These are phyloP conservation scores for Saimiri boliviensis DNA, from an alignment of 2,113 vertebrate genomes.

Conservation along the genomic window DNA sequence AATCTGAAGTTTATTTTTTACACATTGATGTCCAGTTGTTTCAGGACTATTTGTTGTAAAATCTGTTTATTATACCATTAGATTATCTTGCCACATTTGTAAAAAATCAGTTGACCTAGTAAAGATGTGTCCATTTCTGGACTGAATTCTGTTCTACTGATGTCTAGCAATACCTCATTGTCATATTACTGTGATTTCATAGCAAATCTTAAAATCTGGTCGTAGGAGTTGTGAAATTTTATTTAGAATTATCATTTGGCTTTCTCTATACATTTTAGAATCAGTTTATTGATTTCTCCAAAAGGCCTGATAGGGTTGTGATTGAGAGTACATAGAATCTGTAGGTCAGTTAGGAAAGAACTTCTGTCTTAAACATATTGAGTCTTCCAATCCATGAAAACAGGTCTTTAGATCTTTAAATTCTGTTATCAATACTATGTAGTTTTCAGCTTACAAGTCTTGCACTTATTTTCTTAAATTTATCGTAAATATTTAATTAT, in stretches of 20 bases:
- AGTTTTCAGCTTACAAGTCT: not conserved
- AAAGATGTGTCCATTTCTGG: not conserved
- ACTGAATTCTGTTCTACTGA: not conserved
- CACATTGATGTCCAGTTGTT: not conserved
- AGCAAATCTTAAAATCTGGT: not conserved
- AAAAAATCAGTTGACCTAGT: not conserved
- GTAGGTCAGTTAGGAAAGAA: not conserved
- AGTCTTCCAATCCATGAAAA: not conserved
- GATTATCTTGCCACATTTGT: not conserved
- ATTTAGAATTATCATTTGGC: not conserved
- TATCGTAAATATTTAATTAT: not conserved
- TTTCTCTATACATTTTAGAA: not conserved
- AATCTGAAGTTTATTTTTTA: not conserved
- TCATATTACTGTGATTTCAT: not conserved
- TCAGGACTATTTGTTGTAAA: not conserved
- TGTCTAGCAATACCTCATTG: not conserved
- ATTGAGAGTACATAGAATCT: not conserved
- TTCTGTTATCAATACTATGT: not conserved
- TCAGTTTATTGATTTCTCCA: not conserved
- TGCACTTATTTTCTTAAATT: not conserved
- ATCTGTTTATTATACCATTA: not conserved
- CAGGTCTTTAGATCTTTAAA: not conserved
- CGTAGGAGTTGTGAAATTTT: not conserved
- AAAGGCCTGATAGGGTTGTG: not conserved
- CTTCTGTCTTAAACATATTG: not conserved